These are phyloP conservation scores for Drosophila rhopaloa DNA, from an alignment of 1,140 invertebrate species.

Conservation along the genomic window DNA sequence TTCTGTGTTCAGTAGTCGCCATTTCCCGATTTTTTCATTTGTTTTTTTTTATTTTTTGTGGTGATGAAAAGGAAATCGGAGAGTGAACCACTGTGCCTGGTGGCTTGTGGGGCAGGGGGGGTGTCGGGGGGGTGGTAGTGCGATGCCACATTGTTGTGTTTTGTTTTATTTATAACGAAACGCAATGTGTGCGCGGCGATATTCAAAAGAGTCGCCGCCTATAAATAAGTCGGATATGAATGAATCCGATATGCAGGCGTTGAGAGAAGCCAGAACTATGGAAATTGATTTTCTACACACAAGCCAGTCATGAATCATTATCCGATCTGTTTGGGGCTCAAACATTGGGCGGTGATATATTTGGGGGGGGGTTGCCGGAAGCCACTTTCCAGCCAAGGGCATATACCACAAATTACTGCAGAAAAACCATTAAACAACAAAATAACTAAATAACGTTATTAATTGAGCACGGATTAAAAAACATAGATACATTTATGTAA, in stretches of 20 bases:
- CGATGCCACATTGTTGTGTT: conserved; percentile 37
- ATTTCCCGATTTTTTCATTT: neutral
- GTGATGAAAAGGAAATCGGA: conserved; percentile 20
- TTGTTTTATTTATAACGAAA: conserved; percentile 47
- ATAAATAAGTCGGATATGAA: conserved; percentile 58
- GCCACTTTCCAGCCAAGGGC: conserved; percentile 2
- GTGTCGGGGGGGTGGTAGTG: neutral
- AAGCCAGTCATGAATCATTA: conserved; percentile 18
- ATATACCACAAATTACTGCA: neutral
- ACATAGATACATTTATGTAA: conserved; percentile 3
- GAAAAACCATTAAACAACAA: neutral
- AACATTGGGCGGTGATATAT: conserved; percentile 1
- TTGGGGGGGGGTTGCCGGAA: neutral
- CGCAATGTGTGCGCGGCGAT: conserved; percentile 27
- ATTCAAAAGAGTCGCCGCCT: conserved; percentile 38
- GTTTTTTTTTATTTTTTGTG: neutral
- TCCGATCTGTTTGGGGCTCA: conserved; percentile 5
- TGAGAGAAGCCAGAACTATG: conserved; percentile 11
- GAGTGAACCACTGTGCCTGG: conserved; percentile 29
- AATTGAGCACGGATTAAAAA: neutral
- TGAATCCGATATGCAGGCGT: conserved; percentile 42
- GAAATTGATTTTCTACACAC: conserved; percentile 33
- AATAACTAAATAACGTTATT: neutral
- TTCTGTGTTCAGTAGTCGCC: conserved; percentile 1
- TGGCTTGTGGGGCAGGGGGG: neutral